Base-by-base conservation (phyloP, 2,113 vertebrate species). In the Nothocercus nigrocapillus region DNA sequence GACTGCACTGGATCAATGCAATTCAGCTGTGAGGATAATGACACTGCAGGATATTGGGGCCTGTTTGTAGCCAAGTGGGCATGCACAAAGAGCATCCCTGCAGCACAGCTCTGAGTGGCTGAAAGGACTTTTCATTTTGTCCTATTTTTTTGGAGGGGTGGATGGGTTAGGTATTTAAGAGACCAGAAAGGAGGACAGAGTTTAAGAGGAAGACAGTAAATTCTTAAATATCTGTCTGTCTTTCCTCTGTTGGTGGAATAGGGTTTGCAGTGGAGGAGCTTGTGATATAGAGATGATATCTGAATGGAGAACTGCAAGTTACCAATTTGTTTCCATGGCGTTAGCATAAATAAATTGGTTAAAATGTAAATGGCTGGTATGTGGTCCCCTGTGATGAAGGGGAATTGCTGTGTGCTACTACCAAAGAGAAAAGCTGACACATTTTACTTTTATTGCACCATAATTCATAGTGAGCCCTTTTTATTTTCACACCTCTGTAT, bases 371-470 rank as follows among this genome's bases (percentile, higher is more conserved):
- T 78, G 2, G 21, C 17, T 17, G 72, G 5, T 79, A 58, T 58
- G 54, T 58, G 17, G 54, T 32, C 28, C 54, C 54, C 54, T 56
- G 3, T 81, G 18, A 42, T 75, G 5, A 87, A 45, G 47, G 9
- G 6, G 5, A 58, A 58, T 73, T 73, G 19, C 15, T 88, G 18
- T 13, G 5, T 85, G 2, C 15, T 44, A 7, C 66, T 90, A 58
- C 6, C 49, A 25, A 90, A 66, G 15, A 56, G 8, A 13, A 20
- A 19, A 47, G n/a, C 64, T 84, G 18, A 20, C 28, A 13, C 5
- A 1, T 8, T 68, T 83, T 28, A 32, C 8, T 87, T 75, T 5
- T 30, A 10, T 76, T 85, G 28, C 17, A 21, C 69, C 0, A 0
- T 38, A 28, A 58, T 73, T 76, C 13, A 9, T 79, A 30, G 13